phyloP scores from a whole-genome alignment of 2,113 vertebrate species.

The Hypanus sabinus region DNA sequence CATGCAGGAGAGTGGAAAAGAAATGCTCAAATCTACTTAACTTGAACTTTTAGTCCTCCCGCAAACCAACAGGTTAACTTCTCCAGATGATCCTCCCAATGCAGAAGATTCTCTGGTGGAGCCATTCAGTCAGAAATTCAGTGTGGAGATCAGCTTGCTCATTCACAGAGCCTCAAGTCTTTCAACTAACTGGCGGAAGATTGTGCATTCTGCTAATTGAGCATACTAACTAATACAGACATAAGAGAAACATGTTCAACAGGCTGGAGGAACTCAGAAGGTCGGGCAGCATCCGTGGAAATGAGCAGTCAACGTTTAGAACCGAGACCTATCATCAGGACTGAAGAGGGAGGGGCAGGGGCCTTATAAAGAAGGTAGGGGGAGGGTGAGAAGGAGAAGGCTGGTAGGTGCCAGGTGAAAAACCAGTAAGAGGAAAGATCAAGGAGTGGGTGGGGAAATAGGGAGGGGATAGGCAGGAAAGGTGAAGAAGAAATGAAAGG shows the following conservation, averaged over 20 bases:
- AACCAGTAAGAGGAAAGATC: no score
- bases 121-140: background rate
- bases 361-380: no score
- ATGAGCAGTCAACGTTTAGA: no score
- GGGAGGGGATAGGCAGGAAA: no score
- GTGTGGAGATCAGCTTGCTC: background rate
- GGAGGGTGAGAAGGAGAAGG: no score
- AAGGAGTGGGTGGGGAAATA: no score
- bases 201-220: background rate
- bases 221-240: background rate
- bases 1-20: background rate
- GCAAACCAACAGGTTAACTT: background rate
- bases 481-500: no score
- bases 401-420: no score
- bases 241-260: no score
- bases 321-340: background rate
- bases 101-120: background rate
- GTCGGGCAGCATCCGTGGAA: no score
- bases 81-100: background rate
- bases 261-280: no score
- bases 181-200: background rate
- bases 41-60: background rate
- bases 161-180: background rate
- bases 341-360: no score
- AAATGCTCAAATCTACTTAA: background rate